Evolutionary conservation across 2,888 invertebrate species (phyloP).

Genomic region (Pterostichus madidus): DNA sequence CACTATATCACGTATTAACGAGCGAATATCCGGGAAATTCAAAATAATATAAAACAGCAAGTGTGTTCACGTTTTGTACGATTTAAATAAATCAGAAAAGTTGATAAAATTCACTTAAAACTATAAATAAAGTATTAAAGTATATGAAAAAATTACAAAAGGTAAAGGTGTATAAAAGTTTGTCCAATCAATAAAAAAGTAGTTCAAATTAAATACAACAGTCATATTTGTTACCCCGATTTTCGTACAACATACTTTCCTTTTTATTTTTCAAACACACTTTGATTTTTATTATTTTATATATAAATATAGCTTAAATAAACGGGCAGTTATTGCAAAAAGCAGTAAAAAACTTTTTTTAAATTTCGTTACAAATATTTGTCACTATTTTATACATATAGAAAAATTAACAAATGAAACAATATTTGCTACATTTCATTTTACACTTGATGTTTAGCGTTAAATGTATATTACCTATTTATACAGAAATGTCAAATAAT

Average conservation of each 20-base stretch:
- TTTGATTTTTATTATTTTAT: constrained; percentile 53
- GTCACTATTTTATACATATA: constrained; percentile 53
- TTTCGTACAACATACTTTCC: constrained; percentile 53
- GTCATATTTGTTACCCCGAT: constrained; percentile 43
- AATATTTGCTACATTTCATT: constrained; percentile 53
- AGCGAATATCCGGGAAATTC: constrained; percentile 27
- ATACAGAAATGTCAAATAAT: constrained; percentile 48
- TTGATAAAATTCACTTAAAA: neutral
- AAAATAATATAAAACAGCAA: neutral
- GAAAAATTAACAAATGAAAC: constrained; percentile 61
- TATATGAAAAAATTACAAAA: neutral
- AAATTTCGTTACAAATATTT: constrained; percentile 56
- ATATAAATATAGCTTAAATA: constrained; percentile 63
- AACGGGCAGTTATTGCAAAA: constrained; percentile 59
- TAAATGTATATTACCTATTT: constrained; percentile 50
- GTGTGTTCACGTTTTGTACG: neutral
- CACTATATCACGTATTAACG: constrained; percentile 25
- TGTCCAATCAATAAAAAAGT: constrained; percentile 19
- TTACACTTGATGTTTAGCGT: constrained; percentile 53
- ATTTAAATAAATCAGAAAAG: constrained; percentile 13
- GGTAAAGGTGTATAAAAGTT: constrained; percentile 15
- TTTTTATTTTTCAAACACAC: constrained; percentile 57
- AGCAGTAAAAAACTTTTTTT: constrained; percentile 57
- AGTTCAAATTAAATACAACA: constrained; percentile 47
- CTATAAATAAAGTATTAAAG: neutral